Base-by-base conservation (phyloP, 2,888 invertebrate species). In the Tricholauxania praeusta region DNA sequence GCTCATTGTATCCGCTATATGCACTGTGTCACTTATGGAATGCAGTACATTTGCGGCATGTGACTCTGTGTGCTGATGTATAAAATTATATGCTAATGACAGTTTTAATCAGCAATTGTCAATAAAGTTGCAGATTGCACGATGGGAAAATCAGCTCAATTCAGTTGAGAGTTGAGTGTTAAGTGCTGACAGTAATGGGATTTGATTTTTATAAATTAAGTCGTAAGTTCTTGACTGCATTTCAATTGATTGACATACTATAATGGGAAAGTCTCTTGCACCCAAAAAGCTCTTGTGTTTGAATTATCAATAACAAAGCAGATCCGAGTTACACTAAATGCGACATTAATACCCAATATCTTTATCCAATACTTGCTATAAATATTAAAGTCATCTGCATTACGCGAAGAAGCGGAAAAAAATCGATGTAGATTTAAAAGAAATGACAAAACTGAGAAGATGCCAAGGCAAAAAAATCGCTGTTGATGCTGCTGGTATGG, bases 1-100 rank as follows among this genome's bases (percentile, higher is more conserved):
- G 55, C 67, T 68, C 67, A 68, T 28, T 68, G 67, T 59, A 39
- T 66, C 66, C 65, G 53, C 39, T 53, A 66, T 55, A 55, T 22
- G 39, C 39, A 39, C 5, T 4, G 10, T 39, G 39, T 39, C 39
- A 39, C 39, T 39, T 39, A 39, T 39, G 39, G 39, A 39, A 39
- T 39, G 32, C 10, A 22, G 49, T 12, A 39, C 60, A 39, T 39
- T 32, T 57, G 7, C 6, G 12, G 64, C 64, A 15, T 64, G 49
- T 49, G 48, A 22, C 12, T 47, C n/a, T 63, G 17, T 63, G 47
- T 17, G 62, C 47, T 47, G 39, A 47, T 63, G 55, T 55, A n/a
- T 55, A 55, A 55, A 55, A 55, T 12, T 22, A 55, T n/a, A 55
- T 14, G 22, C 55, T 7, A n/a, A 55, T 39, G 39, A 39, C 39